These are phyloP conservation scores for Melanotaenia boesemani DNA, from an alignment of 2,797 vertebrate species.

Conservation along the genomic window DNA sequence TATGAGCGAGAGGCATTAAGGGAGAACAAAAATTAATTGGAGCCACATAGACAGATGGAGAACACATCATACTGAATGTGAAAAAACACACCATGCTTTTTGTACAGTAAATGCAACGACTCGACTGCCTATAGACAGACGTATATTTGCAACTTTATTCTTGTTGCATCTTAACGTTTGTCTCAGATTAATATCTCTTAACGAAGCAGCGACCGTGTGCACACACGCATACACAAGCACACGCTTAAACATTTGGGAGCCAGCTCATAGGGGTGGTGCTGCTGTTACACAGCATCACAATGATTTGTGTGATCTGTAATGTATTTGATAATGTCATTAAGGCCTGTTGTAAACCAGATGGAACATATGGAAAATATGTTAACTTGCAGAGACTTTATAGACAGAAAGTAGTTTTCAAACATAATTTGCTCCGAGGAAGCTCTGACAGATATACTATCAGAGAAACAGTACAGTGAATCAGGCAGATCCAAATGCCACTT, in stretches of 20 bases:
- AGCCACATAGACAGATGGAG: slow-evolving; percentile 33
- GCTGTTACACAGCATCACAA: slow-evolving; percentile 60
- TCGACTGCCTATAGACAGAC: not conserved
- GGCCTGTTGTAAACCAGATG: slow-evolving; percentile 63
- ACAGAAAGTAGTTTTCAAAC: slow-evolving; percentile 15
- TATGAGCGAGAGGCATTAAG: slow-evolving; percentile 42
- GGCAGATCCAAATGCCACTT: slow-evolving; percentile 1
- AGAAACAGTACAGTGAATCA: slow-evolving; percentile 6
- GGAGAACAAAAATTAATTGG: slow-evolving; percentile 39
- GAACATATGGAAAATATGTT: slow-evolving; percentile 67
- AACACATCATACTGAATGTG: not conserved
- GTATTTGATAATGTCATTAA: slow-evolving; percentile 76
- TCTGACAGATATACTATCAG: slow-evolving; percentile 26
- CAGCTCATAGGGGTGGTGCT: slow-evolving; percentile 38
- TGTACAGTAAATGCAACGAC: not conserved
- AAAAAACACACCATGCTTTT: not conserved
- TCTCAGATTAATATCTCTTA: slow-evolving; percentile 36
- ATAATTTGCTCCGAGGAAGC: slow-evolving; percentile 19
- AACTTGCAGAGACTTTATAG: slow-evolving; percentile 34
- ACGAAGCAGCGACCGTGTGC: slow-evolving; percentile 21
- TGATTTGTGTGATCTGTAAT: slow-evolving; percentile 77
- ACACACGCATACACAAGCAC: slow-evolving; percentile 18
- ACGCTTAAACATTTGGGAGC: slow-evolving; percentile 56
- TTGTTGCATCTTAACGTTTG: slow-evolving; percentile 23
- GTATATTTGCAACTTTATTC: slow-evolving; percentile 11